Evolutionary conservation across 2,888 invertebrate species (phyloP).

Genomic region (Acleris sparsana): DNA sequence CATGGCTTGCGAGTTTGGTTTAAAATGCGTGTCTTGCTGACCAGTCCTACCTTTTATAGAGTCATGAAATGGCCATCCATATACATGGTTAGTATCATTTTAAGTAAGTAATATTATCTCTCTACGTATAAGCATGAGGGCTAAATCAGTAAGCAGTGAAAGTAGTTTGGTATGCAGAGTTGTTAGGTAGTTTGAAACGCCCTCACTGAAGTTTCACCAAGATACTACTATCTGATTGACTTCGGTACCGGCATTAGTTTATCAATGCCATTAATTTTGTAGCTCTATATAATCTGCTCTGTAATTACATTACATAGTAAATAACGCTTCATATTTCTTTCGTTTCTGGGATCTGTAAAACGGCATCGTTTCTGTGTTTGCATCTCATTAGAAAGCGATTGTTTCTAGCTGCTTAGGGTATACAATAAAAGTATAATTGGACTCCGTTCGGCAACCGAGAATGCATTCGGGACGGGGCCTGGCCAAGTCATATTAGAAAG

Average conservation of each 20-base stretch:
- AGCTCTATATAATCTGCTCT: slow-evolving; percentile 5
- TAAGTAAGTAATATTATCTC: slow-evolving; percentile 17
- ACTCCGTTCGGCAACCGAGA: slow-evolving; percentile 63
- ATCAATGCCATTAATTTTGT: slow-evolving; percentile 64
- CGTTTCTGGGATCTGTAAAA: slow-evolving; percentile 24
- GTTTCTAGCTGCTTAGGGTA: slow-evolving; percentile 60
- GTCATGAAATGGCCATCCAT: slow-evolving; percentile 7
- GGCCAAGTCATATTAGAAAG: slow-evolving; percentile 70
- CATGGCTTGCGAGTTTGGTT: background rate
- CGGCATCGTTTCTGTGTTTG: slow-evolving; percentile 49
- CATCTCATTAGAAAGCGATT: slow-evolving; percentile 67
- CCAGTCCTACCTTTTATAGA: slow-evolving; percentile 32
- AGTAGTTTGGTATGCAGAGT: slow-evolving; percentile 60
- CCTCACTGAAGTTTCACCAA: slow-evolving; percentile 67
- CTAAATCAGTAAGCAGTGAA: slow-evolving; percentile 62
- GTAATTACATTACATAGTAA: background rate
- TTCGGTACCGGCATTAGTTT: slow-evolving; percentile 59
- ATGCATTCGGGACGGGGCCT: slow-evolving; percentile 65
- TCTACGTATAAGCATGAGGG: slow-evolving; percentile 40
- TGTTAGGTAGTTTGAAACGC: slow-evolving; percentile 46
- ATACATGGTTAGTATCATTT: slow-evolving; percentile 8
- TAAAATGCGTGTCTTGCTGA: slow-evolving; percentile 8
- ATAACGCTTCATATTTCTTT: background rate
- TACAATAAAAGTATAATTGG: slow-evolving; percentile 69
- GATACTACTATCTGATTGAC: slow-evolving; percentile 60